A percentile compares a stretch with the other conserved stretches of the same genome.
Conservation (phyloP, 2,888 invertebrate genomes). For the Pristionchus japonicus region DNA sequence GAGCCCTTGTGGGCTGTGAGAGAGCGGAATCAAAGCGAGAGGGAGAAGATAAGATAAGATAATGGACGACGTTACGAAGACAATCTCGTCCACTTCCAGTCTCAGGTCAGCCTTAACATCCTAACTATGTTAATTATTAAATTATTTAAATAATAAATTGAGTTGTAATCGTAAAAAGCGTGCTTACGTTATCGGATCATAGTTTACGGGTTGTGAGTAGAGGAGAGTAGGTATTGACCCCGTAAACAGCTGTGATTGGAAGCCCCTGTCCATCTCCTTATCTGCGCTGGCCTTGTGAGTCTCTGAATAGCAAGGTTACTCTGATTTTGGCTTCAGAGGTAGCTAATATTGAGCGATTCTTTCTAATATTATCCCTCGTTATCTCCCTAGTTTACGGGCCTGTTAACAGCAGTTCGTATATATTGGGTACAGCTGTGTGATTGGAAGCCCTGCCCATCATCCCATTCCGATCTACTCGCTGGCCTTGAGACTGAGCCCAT, state of each 20-base stretch:
- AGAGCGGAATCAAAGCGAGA: not conserved
- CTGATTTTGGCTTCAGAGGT: not conserved
- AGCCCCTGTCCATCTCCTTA: too few relatives aligned
- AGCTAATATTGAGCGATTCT: not conserved
- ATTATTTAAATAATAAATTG: not conserved
- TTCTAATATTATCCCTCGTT: not conserved
- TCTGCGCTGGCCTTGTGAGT: too few relatives aligned
- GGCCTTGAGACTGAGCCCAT: too few relatives aligned
- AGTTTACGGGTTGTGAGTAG: too few relatives aligned
- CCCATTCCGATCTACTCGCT: too few relatives aligned
- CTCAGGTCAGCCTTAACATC: not conserved
- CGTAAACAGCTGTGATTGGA: too few relatives aligned
- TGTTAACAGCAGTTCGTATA: not conserved
- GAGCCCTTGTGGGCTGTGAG: not conserved
- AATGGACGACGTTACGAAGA: not conserved
- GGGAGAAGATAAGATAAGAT: slow-evolving; percentile 14
- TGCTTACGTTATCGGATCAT: too few relatives aligned
- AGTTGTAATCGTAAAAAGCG: not conserved
- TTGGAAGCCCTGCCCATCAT: not conserved
- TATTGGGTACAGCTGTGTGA: not conserved
- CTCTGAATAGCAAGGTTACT: too few relatives aligned
- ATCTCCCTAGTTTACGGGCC: not conserved
- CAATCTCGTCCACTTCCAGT: slow-evolving; percentile 10
- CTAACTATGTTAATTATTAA: not conserved
- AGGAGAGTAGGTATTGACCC: too few relatives aligned